Percentiles rank a stretch among this genome's conserved stretches.
phyloP scores from a whole-genome alignment of 2,797 vertebrate species.

The Eospalax fontanierii region DNA sequence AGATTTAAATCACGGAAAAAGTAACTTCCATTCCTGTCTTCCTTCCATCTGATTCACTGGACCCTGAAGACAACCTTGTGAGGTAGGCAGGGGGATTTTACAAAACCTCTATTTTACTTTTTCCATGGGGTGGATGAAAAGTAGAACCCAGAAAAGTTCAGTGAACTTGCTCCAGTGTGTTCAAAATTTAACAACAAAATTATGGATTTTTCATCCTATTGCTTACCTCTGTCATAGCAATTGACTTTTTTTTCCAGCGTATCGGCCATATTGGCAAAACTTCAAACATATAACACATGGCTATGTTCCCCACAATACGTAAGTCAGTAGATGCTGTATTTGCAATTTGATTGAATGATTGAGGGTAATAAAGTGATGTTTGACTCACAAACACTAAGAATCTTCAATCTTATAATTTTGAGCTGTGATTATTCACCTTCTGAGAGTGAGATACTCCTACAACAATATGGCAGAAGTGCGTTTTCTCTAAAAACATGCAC shows the following conservation, averaged over 20 bases:
- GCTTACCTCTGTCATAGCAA: not conserved
- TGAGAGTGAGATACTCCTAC: no score
- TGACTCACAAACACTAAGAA: constrained; percentile 10
- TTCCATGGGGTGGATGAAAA: not conserved
- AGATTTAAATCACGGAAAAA: not conserved
- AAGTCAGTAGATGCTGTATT: not conserved
- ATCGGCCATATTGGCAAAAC: not conserved
- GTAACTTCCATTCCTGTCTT: not conserved
- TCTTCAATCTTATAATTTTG: not conserved
- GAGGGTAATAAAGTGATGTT: not conserved
- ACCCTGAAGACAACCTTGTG: not conserved
- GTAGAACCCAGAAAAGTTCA: not conserved
- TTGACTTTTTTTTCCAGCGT: not conserved
- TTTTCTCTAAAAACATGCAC: not conserved
- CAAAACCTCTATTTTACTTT: not conserved
- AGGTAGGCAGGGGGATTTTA: not conserved
- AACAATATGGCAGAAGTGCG: not conserved
- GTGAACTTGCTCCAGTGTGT: not conserved
- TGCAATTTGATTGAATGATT: not conserved
- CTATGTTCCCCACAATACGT: not conserved
- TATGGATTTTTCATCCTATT: not conserved
- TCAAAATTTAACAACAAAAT: not conserved
- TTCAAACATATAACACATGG: not conserved
- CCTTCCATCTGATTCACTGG: not conserved
- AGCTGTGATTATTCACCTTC: not conserved